phyloP scores from a whole-genome alignment of 2,113 vertebrate species.

The Pedetes capensis region DNA sequence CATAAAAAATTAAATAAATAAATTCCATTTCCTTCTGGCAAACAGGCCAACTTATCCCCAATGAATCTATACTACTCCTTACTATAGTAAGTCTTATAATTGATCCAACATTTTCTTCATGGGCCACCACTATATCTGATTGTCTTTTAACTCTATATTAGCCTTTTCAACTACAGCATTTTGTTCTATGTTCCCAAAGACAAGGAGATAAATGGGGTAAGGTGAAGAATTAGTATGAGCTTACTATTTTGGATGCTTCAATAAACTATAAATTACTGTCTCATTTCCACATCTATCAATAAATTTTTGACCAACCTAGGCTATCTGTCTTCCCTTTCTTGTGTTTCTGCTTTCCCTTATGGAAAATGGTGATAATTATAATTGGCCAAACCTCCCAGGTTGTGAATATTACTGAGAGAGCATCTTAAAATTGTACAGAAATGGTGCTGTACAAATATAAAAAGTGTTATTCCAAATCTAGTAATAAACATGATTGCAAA shows the following conservation, averaged over 20 bases:
- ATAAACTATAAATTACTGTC: not conserved
- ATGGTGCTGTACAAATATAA: conserved; percentile 17
- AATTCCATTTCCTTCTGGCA: not conserved
- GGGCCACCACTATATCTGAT: not conserved
- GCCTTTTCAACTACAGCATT: not conserved
- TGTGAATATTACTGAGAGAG: conserved; percentile 58
- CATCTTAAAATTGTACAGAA: conserved; percentile 61
- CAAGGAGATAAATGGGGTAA: not conserved
- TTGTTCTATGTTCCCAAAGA: not conserved
- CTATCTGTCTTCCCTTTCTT: conserved; percentile 1
- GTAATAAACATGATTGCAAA: conserved; percentile 49
- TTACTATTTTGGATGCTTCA: not conserved
- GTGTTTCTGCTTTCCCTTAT: not conserved
- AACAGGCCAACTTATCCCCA: not conserved
- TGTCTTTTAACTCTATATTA: not conserved
- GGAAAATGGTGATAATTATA: conserved; percentile 46
- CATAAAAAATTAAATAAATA: not conserved
- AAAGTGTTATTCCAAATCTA: conserved; percentile 34
- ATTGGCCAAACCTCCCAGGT: conserved; percentile 56
- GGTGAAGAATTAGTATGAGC: not conserved
- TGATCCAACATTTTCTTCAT: not conserved
- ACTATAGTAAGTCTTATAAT: not conserved
- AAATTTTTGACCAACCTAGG: not conserved
- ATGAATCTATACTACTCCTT: not conserved
- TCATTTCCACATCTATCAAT: not conserved